Percentiles rank a stretch among this genome's conserved stretches.
These are phyloP conservation scores for Andrena praecox DNA, from an alignment of 2,888 invertebrate species.

Conservation along the genomic window DNA sequence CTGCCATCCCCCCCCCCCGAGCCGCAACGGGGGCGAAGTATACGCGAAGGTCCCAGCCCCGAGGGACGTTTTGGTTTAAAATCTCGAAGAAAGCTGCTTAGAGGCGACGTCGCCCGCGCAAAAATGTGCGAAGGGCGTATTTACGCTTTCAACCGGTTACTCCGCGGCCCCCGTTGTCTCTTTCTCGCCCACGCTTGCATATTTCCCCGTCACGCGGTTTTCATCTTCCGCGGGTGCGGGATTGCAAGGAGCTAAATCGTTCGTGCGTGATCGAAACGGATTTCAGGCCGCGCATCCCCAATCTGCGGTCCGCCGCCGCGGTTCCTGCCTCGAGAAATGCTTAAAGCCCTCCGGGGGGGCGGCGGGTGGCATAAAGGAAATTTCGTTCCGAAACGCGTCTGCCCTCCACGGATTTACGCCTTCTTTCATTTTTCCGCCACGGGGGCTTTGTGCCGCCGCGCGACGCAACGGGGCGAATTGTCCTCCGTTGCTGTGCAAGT, in stretches of 20 bases:
- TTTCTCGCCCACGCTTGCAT: constrained; percentile 39
- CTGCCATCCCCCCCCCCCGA: constrained; percentile 1
- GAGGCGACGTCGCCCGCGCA: constrained; percentile 71
- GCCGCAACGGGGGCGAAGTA: constrained; percentile 42
- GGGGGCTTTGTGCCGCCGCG: not conserved
- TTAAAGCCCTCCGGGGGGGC: constrained; percentile 70
- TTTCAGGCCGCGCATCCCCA: constrained; percentile 74
- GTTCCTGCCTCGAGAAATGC: constrained; percentile 68
- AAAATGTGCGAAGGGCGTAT: constrained; percentile 70
- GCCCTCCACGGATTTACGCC: constrained; percentile 71
- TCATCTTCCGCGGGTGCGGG: constrained; percentile 49
- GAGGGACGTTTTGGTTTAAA: constrained; percentile 80
- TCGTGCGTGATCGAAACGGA: constrained; percentile 80
- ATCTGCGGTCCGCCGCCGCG: constrained; percentile 45
- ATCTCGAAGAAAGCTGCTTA: constrained; percentile 82
- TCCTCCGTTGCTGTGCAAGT: not conserved
- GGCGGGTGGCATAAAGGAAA: constrained; percentile 66
- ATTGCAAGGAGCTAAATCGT: constrained; percentile 73
- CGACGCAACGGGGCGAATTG: constrained; percentile 15
- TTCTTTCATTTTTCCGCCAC: constrained; percentile 58
- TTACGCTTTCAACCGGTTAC: constrained; percentile 63
- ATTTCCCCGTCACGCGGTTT: constrained; percentile 48
- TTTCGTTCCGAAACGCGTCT: constrained; percentile 70
- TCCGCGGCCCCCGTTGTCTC: constrained; percentile 5
- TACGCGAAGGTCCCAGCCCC: constrained; percentile 66